Evolutionary conservation across 2,888 invertebrate species (phyloP), one percentile per base, ranked within the genome.

Genomic region (Scaeva pyrastri): DNA sequence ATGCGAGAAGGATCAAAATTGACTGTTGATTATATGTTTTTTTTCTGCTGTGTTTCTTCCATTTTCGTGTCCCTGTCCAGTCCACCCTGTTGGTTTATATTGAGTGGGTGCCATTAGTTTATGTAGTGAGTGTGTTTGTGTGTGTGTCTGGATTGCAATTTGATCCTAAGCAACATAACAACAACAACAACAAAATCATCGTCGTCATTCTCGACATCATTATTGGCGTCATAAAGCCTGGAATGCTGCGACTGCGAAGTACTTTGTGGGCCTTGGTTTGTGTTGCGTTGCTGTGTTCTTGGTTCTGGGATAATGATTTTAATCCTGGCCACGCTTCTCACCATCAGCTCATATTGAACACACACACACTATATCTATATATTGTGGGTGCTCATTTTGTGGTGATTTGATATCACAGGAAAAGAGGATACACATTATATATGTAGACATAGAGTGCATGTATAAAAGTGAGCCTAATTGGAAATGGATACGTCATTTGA

Each of bases 51-150:
- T 2, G 12, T 39, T 11, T 10, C 39, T 55, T 71, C 10, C 36
- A 26, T 14, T 60, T 45, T 70, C 55, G 16, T 68, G 36, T 60
- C n/a, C n/a, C n/a, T n/a, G n/a, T n/a, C n/a, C n/a, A n/a, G n/a
- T n/a, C 56, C 39, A 48, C 55, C 73, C 75, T 64, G 55, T 56
- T 31, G 43, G 52, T 73, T 70, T 62, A 62, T 73, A 73, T 78
- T 72, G 76, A 81, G 85, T 76, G 71, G 76, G 72, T 85, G 85
- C 80, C 70, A 74, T 80, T 79, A 78, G 66, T 41, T 64, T 66
- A 48, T 31, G 48, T 43, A 56, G 26, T 31, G 31, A 7, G 31
- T 66, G 36, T 64, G 48, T 66, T 43, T 62, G 26, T 31, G 31
- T 31, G 31, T 66, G 36, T 64, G 52, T 66, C 68, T 52, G 68